These are phyloP conservation scores for Ploceus nigricollis DNA, from an alignment of 2,113 vertebrate genomes.

Conservation along the genomic window DNA sequence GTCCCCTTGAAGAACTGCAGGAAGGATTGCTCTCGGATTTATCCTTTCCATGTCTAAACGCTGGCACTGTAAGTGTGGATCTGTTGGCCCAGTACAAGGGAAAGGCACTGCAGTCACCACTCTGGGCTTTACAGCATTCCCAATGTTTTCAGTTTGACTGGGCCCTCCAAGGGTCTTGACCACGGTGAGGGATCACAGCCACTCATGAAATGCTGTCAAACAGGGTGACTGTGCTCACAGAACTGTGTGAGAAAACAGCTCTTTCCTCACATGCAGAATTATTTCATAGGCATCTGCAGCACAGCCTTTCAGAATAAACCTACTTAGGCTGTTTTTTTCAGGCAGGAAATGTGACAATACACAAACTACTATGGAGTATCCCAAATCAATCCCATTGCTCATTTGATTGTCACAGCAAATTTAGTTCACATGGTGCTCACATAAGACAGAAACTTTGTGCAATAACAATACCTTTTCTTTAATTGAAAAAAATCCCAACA, in stretches of 20 bases:
- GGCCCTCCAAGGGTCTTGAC: not conserved
- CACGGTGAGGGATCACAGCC: accelerated
- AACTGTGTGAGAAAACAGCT: not conserved
- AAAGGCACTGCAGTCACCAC: too few species aligned
- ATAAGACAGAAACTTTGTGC: not conserved
- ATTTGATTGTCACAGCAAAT: not conserved
- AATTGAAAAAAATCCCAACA: not conserved
- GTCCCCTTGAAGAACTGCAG: not conserved
- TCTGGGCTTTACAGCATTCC: not conserved
- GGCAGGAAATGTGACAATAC: not conserved
- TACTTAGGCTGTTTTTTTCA: not conserved
- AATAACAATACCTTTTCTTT: not conserved
- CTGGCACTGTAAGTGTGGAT: not conserved
- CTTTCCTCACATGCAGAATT: not conserved
- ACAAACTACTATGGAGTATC: not conserved
- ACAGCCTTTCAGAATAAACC: not conserved
- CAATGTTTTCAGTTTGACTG: not conserved
- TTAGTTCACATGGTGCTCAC: not conserved
- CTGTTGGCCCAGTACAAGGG: not conserved
- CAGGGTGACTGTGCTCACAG: not conserved
- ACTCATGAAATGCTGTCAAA: too few species aligned
- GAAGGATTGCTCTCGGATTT: accelerated
- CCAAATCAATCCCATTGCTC: not conserved
- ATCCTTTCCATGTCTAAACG: accelerated
- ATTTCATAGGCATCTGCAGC: not conserved